Percentiles rank a stretch among this genome's conserved stretches.
Evolutionary conservation across 2,797 vertebrate genomes (phyloP).

Genomic region (Columba guinea): DNA sequence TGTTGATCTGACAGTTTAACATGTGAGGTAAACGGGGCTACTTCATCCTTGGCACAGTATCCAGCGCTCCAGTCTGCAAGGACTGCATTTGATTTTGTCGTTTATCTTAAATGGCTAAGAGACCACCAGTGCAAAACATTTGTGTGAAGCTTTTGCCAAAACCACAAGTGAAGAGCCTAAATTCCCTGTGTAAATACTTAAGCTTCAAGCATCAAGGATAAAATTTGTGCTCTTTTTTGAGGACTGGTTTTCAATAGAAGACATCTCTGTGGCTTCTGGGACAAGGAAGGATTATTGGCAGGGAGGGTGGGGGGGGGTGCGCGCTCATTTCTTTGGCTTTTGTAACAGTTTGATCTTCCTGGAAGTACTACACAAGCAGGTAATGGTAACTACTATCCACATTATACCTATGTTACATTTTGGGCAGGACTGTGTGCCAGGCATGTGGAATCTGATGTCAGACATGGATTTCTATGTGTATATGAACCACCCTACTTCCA

Average conservation of each 20-base stretch:
- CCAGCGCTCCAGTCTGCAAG: conserved; percentile 74
- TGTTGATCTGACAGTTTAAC: conserved; percentile 64
- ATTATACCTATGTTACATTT: background rate
- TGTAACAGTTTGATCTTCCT: conserved; percentile 64
- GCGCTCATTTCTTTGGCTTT: background rate
- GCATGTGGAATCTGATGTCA: background rate
- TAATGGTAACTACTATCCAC: conserved; percentile 3
- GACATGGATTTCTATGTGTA: background rate
- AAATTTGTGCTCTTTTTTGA: conserved; percentile 65
- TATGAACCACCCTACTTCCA: background rate
- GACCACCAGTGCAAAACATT: conserved; percentile 85
- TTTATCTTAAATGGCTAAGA: conserved; percentile 84
- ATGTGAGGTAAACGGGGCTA: conserved; percentile 61
- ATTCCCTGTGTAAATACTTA: conserved; percentile 85
- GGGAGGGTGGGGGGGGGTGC: background rate
- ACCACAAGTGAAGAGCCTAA: conserved; percentile 86
- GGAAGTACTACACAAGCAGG: conserved; percentile 53
- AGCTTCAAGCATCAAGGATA: conserved; percentile 78
- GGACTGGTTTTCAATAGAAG: conserved; percentile 57
- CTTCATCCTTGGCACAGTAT: conserved; percentile 75
- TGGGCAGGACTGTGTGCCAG: background rate
- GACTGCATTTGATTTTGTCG: conserved; percentile 85
- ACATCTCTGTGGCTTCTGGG: conserved; percentile 52
- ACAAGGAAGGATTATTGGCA: background rate
- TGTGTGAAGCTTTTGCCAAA: conserved; percentile 87